These are phyloP conservation scores for Mesembrinibis cayennensis DNA, from an alignment of 2,113 vertebrate species.

Conservation along the genomic window DNA sequence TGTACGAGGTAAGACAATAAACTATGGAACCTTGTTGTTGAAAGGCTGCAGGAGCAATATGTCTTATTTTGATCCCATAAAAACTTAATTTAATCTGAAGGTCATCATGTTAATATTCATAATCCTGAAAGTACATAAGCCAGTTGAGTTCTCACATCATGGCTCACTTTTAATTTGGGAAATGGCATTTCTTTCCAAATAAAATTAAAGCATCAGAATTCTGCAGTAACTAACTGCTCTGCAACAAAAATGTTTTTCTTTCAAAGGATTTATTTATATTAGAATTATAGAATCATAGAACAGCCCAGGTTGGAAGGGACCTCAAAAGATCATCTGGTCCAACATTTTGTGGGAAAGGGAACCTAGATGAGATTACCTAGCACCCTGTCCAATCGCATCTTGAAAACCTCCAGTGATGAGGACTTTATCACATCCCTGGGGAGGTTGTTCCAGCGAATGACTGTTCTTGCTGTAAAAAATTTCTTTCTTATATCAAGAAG, in stretches of 20 bases:
- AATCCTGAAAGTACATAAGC: background rate
- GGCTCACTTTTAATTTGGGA: background rate
- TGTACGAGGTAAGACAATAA: background rate
- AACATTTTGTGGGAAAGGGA: background rate
- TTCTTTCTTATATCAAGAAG: background rate
- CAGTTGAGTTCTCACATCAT: background rate
- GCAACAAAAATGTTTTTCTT: background rate
- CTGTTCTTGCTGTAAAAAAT: background rate
- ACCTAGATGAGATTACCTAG: background rate
- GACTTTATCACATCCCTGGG: background rate
- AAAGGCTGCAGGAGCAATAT: background rate
- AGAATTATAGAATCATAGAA: background rate
- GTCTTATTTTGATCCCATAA: background rate
- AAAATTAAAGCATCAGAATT: background rate
- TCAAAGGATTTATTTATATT: background rate
- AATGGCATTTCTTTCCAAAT: background rate
- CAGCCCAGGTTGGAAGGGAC: background rate
- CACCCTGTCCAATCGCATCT: fast-evolving
- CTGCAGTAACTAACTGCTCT: background rate
- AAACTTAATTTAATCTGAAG: background rate
- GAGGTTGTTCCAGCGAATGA: background rate
- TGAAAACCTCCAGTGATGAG: background rate
- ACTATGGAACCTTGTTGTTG: fast-evolving
- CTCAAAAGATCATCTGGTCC: background rate
- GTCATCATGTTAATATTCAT: background rate